Conservation (phyloP, 2,797 vertebrate species). For the Hephaestus fuliginosus region DNA sequence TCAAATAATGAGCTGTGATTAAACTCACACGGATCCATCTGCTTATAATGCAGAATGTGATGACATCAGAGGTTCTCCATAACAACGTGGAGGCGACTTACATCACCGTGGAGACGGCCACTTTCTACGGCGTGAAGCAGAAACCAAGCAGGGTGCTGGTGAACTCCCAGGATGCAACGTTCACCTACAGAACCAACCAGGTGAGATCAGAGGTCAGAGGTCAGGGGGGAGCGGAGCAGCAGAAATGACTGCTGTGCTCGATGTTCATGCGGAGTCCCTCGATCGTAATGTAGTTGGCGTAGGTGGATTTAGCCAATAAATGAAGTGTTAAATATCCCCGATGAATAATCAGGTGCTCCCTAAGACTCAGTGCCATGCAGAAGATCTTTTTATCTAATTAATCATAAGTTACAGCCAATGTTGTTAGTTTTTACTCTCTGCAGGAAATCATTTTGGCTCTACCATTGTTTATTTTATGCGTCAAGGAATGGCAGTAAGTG, state of each 20-base stretch:
- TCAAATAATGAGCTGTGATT: not conserved
- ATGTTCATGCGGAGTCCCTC: not conserved
- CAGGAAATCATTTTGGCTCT: not conserved
- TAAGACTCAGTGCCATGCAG: not conserved
- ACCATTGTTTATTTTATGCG: not conserved
- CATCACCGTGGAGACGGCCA: slow-evolving; percentile 81
- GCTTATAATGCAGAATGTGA: slow-evolving; percentile 79
- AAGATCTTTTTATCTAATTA: not conserved
- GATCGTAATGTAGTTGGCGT: not conserved
- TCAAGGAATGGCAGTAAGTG: no score
- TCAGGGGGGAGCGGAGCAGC: not conserved
- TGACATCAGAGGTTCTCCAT: slow-evolving; percentile 88
- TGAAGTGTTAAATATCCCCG: not conserved
- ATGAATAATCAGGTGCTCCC: not conserved
- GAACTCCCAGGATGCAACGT: slow-evolving; percentile 85
- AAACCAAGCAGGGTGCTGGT: slow-evolving; percentile 85
- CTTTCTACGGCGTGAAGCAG: slow-evolving; percentile 87
- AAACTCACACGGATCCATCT: not conserved
- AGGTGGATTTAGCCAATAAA: not conserved
- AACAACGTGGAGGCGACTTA: slow-evolving; percentile 79
- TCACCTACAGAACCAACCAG: slow-evolving; percentile 87
- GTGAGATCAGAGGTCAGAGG: slow-evolving; percentile 60
- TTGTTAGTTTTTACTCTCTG: not conserved
- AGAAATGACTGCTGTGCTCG: not conserved
- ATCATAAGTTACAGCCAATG: not conserved